Evolutionary conservation across 37 sponge, comb jelly and placozoan genomes (phyloP), one percentile per base, ranked within the genome.

Genomic region (Dysidea cf. avara): DNA sequence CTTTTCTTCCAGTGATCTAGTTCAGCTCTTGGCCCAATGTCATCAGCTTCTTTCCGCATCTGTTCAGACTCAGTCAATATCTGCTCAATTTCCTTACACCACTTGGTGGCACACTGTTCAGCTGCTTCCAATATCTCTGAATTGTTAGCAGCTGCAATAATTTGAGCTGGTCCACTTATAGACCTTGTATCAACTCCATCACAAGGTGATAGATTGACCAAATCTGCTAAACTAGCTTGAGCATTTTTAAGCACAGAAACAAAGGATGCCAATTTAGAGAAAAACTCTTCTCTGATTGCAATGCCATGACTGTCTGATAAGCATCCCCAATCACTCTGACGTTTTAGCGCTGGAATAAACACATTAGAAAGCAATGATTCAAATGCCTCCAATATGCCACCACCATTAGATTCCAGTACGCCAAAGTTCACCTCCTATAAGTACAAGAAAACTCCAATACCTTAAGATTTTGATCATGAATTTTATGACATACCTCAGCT

Each of bases 1-100:
- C 99, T 76, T 77, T 94, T 88, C 85, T 94, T 97, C 99, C 99
- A 97, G 87, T 97, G 87, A 26, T 94, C 99, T 52, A 97, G 85
- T 69, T 97, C 99, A 24, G 95, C 92, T 26, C 83, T 66, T 2
- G 99, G 99, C 1, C 99, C 99, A 9, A 94, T 81, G 54, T 88
- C 83, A 51, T 97, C 95, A 2, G 99, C 88, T 65, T 97, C 99
- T 74, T 97, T 91, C 54, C 99, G 57, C 92, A 97, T 97, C 87
- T 97, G 99, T 68, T 97, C 99, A 9, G 89, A 90, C 69, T 94
- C 62, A 11, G 99, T 91, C 47, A 97, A 83, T 32, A 89, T 90
- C 46, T 91, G 94, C 74, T 93, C 86, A 18, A 99, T 95, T 71
- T 99, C 95, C 50, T 87, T 81, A 72, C 93, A 95, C 99, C 99